These are phyloP conservation scores for Agrilus cyanescens DNA, from an alignment of 2,888 invertebrate species.

Conservation along the genomic window DNA sequence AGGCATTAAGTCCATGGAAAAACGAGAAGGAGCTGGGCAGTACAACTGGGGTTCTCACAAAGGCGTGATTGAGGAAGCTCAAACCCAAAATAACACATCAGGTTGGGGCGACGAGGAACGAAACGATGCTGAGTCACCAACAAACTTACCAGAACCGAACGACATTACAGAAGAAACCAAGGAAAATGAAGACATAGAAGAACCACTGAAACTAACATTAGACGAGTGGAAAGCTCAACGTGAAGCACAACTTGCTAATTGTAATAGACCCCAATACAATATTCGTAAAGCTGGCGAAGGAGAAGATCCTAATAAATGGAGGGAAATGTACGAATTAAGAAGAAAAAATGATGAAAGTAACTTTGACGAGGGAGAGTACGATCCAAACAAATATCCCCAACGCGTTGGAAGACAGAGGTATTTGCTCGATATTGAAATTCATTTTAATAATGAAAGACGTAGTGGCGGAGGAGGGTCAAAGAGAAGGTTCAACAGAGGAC, in stretches of 20 bases:
- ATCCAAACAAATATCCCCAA: conserved; percentile 61
- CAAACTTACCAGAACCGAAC: conserved; percentile 2
- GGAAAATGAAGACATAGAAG: conserved; percentile 42
- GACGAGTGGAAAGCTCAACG: conserved; percentile 82
- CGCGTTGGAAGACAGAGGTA: conserved; percentile 70
- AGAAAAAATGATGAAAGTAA: conserved; percentile 52
- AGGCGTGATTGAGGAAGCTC: conserved; percentile 59
- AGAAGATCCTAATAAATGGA: conserved; percentile 75
- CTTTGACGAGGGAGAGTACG: conserved; percentile 37
- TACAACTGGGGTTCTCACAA: conserved; percentile 85
- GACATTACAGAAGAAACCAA: conserved; percentile 1
- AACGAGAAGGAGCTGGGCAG: conserved; percentile 79
- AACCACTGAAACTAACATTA: conserved; percentile 67
- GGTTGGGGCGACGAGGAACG: conserved; percentile 33
- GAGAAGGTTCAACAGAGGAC: conserved; percentile 40
- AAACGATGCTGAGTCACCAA: conserved; percentile 15
- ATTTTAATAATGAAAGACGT: conserved; percentile 62
- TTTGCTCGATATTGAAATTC: conserved; percentile 68
- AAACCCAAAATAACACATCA: conserved; percentile 8
- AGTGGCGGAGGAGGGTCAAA: conserved; percentile 37
- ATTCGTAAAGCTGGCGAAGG: conserved; percentile 83
- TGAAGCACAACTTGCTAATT: conserved; percentile 59
- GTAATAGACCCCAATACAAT: conserved; percentile 72
- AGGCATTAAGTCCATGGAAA: conserved; percentile 79
- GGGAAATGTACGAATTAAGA: conserved; percentile 64